A percentile compares a stretch with the other conserved stretches of the same genome.
Evolutionary conservation across 2,888 invertebrate species (phyloP).

Genomic region (Syritta pipiens): DNA sequence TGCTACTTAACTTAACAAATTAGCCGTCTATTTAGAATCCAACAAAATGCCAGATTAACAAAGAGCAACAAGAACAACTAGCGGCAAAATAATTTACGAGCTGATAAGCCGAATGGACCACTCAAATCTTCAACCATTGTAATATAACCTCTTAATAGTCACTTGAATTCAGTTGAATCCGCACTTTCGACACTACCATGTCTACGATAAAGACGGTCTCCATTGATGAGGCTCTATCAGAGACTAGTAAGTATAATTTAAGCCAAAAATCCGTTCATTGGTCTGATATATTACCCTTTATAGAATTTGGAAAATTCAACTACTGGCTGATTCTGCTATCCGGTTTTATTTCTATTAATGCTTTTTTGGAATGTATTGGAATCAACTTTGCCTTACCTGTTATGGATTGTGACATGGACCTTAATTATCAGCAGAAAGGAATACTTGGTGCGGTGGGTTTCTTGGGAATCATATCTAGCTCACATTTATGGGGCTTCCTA

Average conservation of each 20-base stretch:
- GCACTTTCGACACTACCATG: too few relatives aligned
- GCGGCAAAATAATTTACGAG: too few relatives aligned
- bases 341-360: conserved; percentile 80
- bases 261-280: not conserved
- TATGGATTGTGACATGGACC: conserved; percentile 78
- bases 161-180: too few relatives aligned
- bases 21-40: too few relatives aligned
- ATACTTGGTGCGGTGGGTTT: conserved; percentile 77
- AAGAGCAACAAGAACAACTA: too few relatives aligned
- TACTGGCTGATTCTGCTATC: conserved; percentile 79
- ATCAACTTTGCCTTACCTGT: conserved; percentile 81
- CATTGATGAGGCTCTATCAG: conserved; percentile 59
- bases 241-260: conserved; percentile 42
- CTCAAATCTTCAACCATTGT: too few relatives aligned
- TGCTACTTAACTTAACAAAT: too few relatives aligned
- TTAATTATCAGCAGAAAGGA: conserved; percentile 78
- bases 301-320: conserved; percentile 81
- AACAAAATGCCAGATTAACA: too few relatives aligned
- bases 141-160: too few relatives aligned
- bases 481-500: conserved; percentile 81
- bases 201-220: too few relatives aligned
- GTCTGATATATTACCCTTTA: conserved; percentile 5
- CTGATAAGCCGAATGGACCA: too few relatives aligned
- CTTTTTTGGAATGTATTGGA: conserved; percentile 79
- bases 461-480: conserved; percentile 80